Conservation (phyloP, 2,888 invertebrate genomes). For the Oscheius myriophilus region DNA sequence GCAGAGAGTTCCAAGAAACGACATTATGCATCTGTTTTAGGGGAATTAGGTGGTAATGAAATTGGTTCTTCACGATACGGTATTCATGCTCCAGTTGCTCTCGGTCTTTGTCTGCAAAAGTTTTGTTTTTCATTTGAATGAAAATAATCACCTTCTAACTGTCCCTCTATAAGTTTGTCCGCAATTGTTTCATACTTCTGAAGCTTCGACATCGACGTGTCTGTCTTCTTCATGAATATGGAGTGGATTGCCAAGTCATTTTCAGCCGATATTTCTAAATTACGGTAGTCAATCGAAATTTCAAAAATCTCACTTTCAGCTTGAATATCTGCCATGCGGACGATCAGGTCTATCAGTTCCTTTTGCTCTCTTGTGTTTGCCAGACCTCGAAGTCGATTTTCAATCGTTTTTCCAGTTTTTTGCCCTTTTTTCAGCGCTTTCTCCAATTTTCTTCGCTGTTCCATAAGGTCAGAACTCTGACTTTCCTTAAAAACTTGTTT, state of each 20-base stretch:
- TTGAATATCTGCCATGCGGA: constrained; percentile 90
- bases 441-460: constrained; percentile 63
- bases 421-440: constrained; percentile 57
- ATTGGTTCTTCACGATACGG: constrained; percentile 65
- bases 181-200: constrained; percentile 66
- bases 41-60: constrained; percentile 67
- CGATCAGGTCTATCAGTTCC: constrained; percentile 86
- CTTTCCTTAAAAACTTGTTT: constrained; percentile 38
- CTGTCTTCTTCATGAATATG: constrained; percentile 62
- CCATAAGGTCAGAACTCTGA: constrained; percentile 47
- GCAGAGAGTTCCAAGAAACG: constrained; percentile 65
- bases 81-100: constrained; percentile 65
- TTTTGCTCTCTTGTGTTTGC: constrained; percentile 83
- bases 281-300: neutral
- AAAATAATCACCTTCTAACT: constrained; percentile 47
- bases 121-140: neutral
- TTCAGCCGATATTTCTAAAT: constrained; percentile 64
- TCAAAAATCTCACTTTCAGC: constrained; percentile 80
- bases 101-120: constrained; percentile 52
- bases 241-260: constrained; percentile 66
- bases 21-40: constrained; percentile 60
- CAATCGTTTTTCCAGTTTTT: constrained; percentile 47
- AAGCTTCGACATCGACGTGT: constrained; percentile 63
- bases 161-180: constrained; percentile 64
- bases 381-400: constrained; percentile 44